Base-by-base conservation (phyloP, 2,113 vertebrate species). In the Pimephales promelas region DNA sequence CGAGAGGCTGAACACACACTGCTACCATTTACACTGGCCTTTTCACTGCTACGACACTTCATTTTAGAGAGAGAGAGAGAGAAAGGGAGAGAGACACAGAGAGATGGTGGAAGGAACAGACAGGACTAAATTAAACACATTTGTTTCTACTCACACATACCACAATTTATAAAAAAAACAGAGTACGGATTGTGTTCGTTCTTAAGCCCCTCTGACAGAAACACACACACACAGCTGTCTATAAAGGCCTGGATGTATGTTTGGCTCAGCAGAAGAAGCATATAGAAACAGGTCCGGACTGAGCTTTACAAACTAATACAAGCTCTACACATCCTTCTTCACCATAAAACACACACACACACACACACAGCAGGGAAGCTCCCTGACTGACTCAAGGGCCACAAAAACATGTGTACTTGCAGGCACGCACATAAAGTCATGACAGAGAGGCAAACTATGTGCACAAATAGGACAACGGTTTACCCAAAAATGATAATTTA, bases 81-180 rank as follows among this genome's bases (percentile, higher is more conserved):
- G 43, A 84, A 72, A 77, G 71, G 61, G 71, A 24, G 68, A 72
- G 36, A 47, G 64, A 59, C 31, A 52, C 24, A 73, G 13, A 57
- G 36, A 40, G 49, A 80, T 84, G 79, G 86, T 86, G 88, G 88
- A 88, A 89, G 89, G 87, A 87, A 87, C 89, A 91, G 88, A 89
- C 91, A 87, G 85, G 87, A 85, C 88, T 94, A 94, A 94, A 95
- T 95, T 95, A 94, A 95, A 94, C 93, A 94, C 94, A 94, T 95
- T 95, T 95, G 94, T 95, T 95, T 95, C 94, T 94, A 94, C 93
- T 94, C 93, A 93, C 92, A 92, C 94, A 94, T 94, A 95, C 94
- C 94, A 93, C 94, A 93, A 94, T 93, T 94, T 94, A 93, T 94
- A 93, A 94, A 95, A 95, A 95, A 95, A 95, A 95, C 94, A 95